Percentiles rank a stretch among this genome's conserved stretches.
Conservation (phyloP, 2,888 invertebrate genomes). For the Iphiclides podalirius region DNA sequence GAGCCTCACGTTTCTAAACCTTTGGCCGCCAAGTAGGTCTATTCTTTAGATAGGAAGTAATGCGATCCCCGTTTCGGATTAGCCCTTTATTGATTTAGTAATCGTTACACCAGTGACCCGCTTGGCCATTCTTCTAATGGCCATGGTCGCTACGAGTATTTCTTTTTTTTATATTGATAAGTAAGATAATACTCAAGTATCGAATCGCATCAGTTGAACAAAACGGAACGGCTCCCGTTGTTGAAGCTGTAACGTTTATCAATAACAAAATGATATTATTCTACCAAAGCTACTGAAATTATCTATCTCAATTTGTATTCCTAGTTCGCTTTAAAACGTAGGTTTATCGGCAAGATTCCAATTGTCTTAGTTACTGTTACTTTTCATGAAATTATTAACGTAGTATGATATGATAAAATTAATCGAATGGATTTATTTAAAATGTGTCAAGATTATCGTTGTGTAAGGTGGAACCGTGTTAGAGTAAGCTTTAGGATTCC, state of each 20-base stretch:
- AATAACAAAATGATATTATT: slow-evolving; percentile 62
- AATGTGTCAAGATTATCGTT: slow-evolving; percentile 59
- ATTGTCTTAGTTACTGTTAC: slow-evolving; percentile 66
- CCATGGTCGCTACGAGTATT: slow-evolving; percentile 37
- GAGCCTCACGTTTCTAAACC: not conserved
- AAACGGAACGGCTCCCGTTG: slow-evolving; percentile 25
- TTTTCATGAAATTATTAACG: slow-evolving; percentile 58
- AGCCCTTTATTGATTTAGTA: slow-evolving; percentile 37
- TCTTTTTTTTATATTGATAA: slow-evolving; percentile 37
- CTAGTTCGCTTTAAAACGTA: slow-evolving; percentile 78
- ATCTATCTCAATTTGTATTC: slow-evolving; percentile 77
- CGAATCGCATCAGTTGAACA: slow-evolving; percentile 29
- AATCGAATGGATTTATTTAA: slow-evolving; percentile 42
- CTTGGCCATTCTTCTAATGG: slow-evolving; percentile 31
- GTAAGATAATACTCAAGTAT: slow-evolving; percentile 57
- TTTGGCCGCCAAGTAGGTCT: not conserved
- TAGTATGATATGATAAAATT: slow-evolving; percentile 51
- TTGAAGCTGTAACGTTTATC: slow-evolving; percentile 40
- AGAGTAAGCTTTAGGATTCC: slow-evolving; percentile 49
- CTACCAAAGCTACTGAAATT: slow-evolving; percentile 78
- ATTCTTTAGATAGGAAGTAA: not conserved
- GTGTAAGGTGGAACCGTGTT: slow-evolving; percentile 75
- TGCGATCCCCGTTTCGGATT: slow-evolving; percentile 5
- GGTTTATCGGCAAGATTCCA: slow-evolving; percentile 76
- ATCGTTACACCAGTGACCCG: slow-evolving; percentile 37